Base-by-base conservation (phyloP, 1,140 invertebrate species). In the Pseudomyrmex gracilis region DNA sequence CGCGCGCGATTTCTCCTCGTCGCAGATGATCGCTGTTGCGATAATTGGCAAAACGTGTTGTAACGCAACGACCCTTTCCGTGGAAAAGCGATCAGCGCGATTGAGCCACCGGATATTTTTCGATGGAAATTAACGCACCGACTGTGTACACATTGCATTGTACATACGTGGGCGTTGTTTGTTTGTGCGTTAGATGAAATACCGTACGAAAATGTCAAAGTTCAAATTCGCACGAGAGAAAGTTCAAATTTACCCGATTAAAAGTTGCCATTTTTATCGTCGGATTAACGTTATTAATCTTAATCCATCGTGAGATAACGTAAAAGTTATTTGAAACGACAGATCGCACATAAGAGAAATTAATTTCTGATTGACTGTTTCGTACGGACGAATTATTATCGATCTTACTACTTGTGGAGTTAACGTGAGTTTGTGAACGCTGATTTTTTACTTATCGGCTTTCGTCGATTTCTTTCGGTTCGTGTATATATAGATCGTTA, bases 41-140 rank as follows among this genome's bases (percentile, higher is more conserved):
- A 34, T 80, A 80, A 60, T 80, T 80, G 76, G 66, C 53, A 47
- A 80, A 80, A 80, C 66, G 67, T 34, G 34, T 34, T 80, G 47
- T 76, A 53, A 64, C 60, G 43, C 53, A 45, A n/a, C 8, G 64
- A 51, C 15, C n/a, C 66, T 80, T 49, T 80, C 43, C 43, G 2
- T 13, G n/a, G n/a, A 57, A 17, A 22, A 49, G 43, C 53, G 76
- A 57, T 57, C 13, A 17, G 7, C 8, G 22, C 60, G 47, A 66
- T 76, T 53, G 22, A 34, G 43, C 24, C 61, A 7, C 17, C 17
- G 47, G 2, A 66, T 77, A 77, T 77, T 77, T 77, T 53, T 53
- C 47, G 3, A 53, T 53, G 61, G 47, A 55, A 53, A 77, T 76
- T 66, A 66, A 66, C 47, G 24, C 45, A 34, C 34, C 45, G n/a